Evolutionary conservation across 2,888 invertebrate genomes (phyloP), one percentile per base, ranked within the genome.

Genomic region (Noctua pronuba): DNA sequence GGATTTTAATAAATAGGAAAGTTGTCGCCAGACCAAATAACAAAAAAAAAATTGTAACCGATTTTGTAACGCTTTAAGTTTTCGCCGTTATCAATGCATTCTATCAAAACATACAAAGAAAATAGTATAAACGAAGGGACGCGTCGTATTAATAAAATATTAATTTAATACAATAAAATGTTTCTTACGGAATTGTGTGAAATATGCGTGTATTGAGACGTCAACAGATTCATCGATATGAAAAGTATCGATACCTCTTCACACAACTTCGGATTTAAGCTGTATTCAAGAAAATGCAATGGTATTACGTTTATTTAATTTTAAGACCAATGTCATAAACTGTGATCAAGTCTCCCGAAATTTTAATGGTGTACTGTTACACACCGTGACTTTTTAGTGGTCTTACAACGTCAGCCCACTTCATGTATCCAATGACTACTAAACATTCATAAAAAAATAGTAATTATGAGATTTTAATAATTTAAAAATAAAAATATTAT

Each of bases 221-320:
- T 58, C n/a, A 28, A 55, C n/a, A n/a, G 3, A 38, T 13, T 49
- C 13, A 62, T 75, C 75, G 52, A 78, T 46, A n/a, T 46, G 0
- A 21, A 77, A 70, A 55, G 41, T 55, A 66, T 74, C 70, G 73
- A 83, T 38, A 78, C 38, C 88, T 68, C 86, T 85, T 65, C 8
- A 38, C 24, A 69, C 76, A 80, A 85, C 84, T 89, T 87, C 81
- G 85, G 88, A 86, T 85, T 87, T 72, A 83, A 84, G 83, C 69
- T 69, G 85, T 84, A 86, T 88, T 84, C 82, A 87, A 90, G 88
- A 86, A 90, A 89, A 90, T 87, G 90, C 88, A 87, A 82, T 64
- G 88, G 85, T 91, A 90, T 89, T 88, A 90, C 83, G 88, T 89
- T 86, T 84, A 80, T 69, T 85, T 86, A 75, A 82, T 82, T 83